These are phyloP conservation scores for Lerista edwardsae DNA, from an alignment of 2,797 vertebrate species.

Conservation along the genomic window DNA sequence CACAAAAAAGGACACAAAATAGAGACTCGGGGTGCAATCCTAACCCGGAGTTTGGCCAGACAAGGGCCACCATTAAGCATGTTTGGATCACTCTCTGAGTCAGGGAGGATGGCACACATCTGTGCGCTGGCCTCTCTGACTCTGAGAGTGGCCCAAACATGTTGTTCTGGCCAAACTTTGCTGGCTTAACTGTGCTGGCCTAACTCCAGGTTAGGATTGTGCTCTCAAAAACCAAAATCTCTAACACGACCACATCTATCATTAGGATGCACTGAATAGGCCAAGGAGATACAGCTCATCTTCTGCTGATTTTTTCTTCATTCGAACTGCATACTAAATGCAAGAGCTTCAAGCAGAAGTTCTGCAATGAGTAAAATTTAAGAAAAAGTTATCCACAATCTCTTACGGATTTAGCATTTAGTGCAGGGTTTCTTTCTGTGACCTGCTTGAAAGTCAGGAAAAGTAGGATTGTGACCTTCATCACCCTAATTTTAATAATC, in stretches of 20 bases:
- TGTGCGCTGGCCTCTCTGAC: no score
- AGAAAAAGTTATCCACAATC: not conserved
- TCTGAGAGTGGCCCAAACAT: no score
- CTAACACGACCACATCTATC: not conserved
- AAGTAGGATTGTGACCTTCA: not conserved
- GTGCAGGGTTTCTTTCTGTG: not conserved
- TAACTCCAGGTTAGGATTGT: no score
- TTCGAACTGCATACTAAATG: not conserved
- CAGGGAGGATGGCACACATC: no score
- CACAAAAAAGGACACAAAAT: not conserved
- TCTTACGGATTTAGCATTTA: no score
- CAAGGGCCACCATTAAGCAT: no score
- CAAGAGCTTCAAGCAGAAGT: not conserved
- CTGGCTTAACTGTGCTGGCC: no score
- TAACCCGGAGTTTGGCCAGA: no score
- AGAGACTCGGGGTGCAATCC: not conserved
- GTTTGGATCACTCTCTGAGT: no score
- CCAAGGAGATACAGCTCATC: not conserved
- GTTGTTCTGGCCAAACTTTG: no score
- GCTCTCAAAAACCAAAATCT: not conserved
- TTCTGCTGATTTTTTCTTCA: not conserved
- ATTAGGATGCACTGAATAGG: not conserved
- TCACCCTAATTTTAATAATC: not conserved
- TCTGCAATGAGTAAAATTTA: not conserved
- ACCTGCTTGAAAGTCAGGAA: not conserved